Evolutionary conservation across 2,113 vertebrate genomes (phyloP).

Genomic region (Trematocara stigmaticum): DNA sequence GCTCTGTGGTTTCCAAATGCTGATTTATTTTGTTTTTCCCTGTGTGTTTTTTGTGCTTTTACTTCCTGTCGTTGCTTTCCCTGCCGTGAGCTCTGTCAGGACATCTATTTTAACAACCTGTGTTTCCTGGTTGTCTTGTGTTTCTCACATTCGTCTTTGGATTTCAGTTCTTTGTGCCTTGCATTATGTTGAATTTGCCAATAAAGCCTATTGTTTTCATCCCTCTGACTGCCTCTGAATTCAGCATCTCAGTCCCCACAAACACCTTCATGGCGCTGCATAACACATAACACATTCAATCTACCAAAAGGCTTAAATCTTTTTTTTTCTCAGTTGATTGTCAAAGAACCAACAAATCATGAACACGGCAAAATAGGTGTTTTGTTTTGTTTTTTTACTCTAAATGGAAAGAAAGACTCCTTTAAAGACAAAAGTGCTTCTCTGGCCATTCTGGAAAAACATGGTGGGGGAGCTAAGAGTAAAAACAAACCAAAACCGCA

Average conservation of each 20-base stretch:
- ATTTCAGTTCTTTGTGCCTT: not conserved
- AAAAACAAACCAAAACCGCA: conserved; percentile 30
- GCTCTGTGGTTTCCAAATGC: not conserved
- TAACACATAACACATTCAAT: not conserved
- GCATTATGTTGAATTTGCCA: not conserved
- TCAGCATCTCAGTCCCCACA: not conserved
- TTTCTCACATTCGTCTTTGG: not conserved
- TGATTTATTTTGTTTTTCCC: not conserved
- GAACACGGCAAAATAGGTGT: not conserved
- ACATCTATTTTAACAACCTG: not conserved
- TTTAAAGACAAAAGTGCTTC: conserved; percentile 7
- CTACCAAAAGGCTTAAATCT: not conserved
- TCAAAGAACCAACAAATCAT: not conserved
- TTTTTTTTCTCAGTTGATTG: not conserved
- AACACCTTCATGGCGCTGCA: not conserved
- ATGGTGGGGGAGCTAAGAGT: not conserved
- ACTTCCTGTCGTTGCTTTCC: not conserved
- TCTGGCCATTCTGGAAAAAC: conserved; percentile 19
- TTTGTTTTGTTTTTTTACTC: not conserved
- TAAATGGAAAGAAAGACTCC: not conserved
- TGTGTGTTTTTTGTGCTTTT: not conserved
- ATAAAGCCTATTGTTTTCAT: not conserved
- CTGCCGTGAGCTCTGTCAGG: not conserved
- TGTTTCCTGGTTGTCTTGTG: not conserved
- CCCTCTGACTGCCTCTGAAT: not conserved